These are phyloP conservation scores for Microctenopoma stevenorrisi DNA, from an alignment of 2,797 vertebrate species.

Conservation along the genomic window DNA sequence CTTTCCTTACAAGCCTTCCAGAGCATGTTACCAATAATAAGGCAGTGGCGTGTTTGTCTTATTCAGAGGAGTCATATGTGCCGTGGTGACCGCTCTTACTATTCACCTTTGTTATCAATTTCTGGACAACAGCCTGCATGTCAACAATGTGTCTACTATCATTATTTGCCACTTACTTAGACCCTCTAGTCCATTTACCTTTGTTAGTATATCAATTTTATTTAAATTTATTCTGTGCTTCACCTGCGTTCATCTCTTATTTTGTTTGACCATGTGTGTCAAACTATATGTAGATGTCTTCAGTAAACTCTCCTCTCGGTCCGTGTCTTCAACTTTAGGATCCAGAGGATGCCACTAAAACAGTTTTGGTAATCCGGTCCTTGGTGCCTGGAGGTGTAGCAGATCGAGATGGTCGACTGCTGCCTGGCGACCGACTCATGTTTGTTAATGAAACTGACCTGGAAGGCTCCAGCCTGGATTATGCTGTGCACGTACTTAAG, in stretches of 20 bases:
- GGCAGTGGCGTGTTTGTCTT: too few species aligned
- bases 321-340: conserved; percentile 80
- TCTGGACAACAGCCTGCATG: too few species aligned
- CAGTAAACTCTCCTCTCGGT: background rate
- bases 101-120: too few species aligned
- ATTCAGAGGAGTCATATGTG: too few species aligned
- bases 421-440: conserved; percentile 95
- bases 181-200: conserved; percentile 1
- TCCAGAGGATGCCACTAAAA: conserved; percentile 90
- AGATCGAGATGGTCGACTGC: conserved; percentile 89
- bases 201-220: background rate
- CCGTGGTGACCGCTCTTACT: too few species aligned
- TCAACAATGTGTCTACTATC: too few species aligned
- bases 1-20: too few species aligned
- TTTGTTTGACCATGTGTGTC: background rate
- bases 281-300: background rate
- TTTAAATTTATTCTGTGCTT: conserved; percentile 1
- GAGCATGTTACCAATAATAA: too few species aligned
- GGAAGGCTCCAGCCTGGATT: conserved; percentile 90
- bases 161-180: background rate
- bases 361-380: conserved; percentile 95
- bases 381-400: conserved; percentile 92
- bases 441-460: conserved; percentile 91
- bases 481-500: conserved; percentile 93
- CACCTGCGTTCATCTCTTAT: background rate